phyloP scores from a whole-genome alignment of 2,888 invertebrate species.

The Sisyra terminalis region DNA sequence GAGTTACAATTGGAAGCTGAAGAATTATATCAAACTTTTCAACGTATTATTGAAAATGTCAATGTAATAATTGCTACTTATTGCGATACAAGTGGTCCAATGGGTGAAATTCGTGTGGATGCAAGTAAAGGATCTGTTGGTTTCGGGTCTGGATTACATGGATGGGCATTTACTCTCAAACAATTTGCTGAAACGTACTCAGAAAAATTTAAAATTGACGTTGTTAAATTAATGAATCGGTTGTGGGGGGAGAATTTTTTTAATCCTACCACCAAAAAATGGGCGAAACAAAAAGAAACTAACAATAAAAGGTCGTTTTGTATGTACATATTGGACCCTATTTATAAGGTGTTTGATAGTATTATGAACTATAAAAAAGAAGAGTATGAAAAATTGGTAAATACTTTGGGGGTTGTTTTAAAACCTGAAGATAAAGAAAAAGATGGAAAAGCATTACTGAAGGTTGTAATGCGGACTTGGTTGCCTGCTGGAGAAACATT shows the following conservation, averaged over 20 bases:
- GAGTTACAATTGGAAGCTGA: conserved; percentile 94
- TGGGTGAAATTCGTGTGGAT: conserved; percentile 98
- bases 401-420: conserved; percentile 81
- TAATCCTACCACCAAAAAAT: conserved; percentile 93
- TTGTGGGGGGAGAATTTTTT: conserved; percentile 99
- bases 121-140: conserved; percentile 98
- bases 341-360: conserved; percentile 82
- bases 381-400: conserved; percentile 71
- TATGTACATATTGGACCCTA: conserved; percentile 97
- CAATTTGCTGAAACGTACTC: conserved; percentile 99
- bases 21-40: conserved; percentile 97
- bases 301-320: conserved; percentile 96
- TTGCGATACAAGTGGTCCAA: conserved; percentile 92
- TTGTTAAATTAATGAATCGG: conserved; percentile 91
- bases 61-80: conserved; percentile 99
- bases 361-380: conserved; percentile 57
- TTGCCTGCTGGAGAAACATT: conserved; percentile 98
- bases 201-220: conserved; percentile 96
- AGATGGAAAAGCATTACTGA: conserved; percentile 89
- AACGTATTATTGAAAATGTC: conserved; percentile 98
- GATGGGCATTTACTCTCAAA: conserved; percentile 99
- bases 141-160: conserved; percentile 98
- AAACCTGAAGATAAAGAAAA: conserved; percentile 92
- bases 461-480: conserved; percentile 98
- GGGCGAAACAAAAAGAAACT: conserved; percentile 80